These are phyloP conservation scores for Heliothis subflexa DNA, from an alignment of 1,140 invertebrate species.

Conservation along the genomic window DNA sequence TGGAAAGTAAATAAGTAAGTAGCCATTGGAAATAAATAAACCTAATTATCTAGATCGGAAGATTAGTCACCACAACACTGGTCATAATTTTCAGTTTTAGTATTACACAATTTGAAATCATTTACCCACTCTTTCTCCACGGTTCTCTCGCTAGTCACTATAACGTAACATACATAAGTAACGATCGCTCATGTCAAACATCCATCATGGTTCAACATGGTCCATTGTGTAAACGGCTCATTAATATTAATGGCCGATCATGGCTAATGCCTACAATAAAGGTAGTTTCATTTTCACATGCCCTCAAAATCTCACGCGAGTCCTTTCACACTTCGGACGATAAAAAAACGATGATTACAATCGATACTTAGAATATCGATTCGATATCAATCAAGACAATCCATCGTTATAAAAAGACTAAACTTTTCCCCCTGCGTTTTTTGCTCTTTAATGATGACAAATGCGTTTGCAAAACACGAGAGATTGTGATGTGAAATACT, in stretches of 20 bases:
- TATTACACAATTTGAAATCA: too few species aligned
- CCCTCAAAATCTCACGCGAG: neutral
- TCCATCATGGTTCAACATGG: neutral
- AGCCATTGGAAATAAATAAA: constrained; percentile 28
- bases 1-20: constrained; percentile 13
- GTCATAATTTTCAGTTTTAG: neutral
- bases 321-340: constrained; percentile 13
- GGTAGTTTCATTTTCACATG: constrained; percentile 33
- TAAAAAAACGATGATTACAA: constrained; percentile 31
- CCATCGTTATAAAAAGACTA: constrained; percentile 36
- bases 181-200: too few species aligned
- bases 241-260: constrained; percentile 11
- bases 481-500: constrained; percentile 31
- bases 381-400: constrained; percentile 43
- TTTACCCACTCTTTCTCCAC: too few species aligned
- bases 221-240: constrained; percentile 10
- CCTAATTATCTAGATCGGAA: constrained; percentile 22
- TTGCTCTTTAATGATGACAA: constrained; percentile 1
- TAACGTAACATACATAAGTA: too few species aligned
- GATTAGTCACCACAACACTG: neutral
- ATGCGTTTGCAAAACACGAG: constrained; percentile 33
- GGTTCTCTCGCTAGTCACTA: neutral
- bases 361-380: constrained; percentile 39
- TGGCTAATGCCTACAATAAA: neutral
- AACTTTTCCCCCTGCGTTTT: constrained; percentile 34